Evolutionary conservation across 2,797 vertebrate species (phyloP), one percentile per base, ranked within the genome.

Genomic region (Sebastes vulpes): DNA sequence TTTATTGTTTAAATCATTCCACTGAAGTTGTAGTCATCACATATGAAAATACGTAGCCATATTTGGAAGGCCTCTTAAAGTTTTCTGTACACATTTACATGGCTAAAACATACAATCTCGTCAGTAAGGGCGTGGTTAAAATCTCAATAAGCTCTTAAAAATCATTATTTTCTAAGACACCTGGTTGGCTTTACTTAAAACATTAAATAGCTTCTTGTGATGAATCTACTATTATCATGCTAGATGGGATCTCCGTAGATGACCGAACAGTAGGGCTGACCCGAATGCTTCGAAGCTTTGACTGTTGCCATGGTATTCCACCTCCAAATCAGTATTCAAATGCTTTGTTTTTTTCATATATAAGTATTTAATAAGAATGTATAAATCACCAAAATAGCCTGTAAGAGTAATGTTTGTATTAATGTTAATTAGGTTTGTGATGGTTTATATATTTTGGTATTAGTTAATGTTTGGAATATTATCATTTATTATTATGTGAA

Each of bases 51-150:
- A 67, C 72, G 63, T 63, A 70, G 72, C 73, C 58, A 46, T 77
- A 60, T 67, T 32, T 72, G 25, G 56, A 92, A 91, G 90, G 90
- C 88, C 77, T 89, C 84, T 77, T 71, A 74, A 75, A 89, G 77
- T 72, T 88, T 75, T 88, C 86, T 89, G 77, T 88, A 90, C 85
- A 86, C 85, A 85, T 92, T 90, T 90, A 91, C 90, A 92, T 59
- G 50, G 66, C 60, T 60, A 56, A 79, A 81, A 78, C 78, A 59
- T 77, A 86, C 72, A 83, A 77, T 83, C 70, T 65, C 66, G 59
- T 85, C 75, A 88, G 67, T 68, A 64, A 87, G 82, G 78, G 63
- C 66, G 53, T 2, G 57, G 70, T 90, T 86, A 82, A 82, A 83
- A 93, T 84, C 66, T 86, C 67, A 76, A 42, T 65, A 57, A 20